Conservation (phyloP, 2,888 invertebrate genomes). For the Lithophane semibrunnea region DNA sequence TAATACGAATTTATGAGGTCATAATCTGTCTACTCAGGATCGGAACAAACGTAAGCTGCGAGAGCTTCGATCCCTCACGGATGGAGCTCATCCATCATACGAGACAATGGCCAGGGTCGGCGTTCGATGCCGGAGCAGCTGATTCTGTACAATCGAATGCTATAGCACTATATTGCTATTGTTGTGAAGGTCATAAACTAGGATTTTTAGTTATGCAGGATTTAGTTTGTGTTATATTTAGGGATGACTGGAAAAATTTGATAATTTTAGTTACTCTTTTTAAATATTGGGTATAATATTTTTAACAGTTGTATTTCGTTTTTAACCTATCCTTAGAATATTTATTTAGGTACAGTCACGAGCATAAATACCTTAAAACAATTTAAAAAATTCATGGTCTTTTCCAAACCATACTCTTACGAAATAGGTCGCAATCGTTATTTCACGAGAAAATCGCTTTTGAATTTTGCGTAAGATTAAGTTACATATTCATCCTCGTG, state of each 20-base stretch:
- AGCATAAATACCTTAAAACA: not conserved
- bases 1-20: slow-evolving; percentile 57
- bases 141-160: slow-evolving; percentile 66
- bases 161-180: slow-evolving; percentile 44
- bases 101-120: slow-evolving; percentile 75
- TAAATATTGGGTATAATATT: not conserved
- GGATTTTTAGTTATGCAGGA: slow-evolving; percentile 39
- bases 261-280: not conserved
- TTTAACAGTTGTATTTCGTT: not conserved
- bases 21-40: slow-evolving; percentile 62
- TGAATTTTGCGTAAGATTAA: not conserved
- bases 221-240: slow-evolving; percentile 26
- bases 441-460: not conserved
- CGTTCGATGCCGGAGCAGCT: slow-evolving; percentile 74
- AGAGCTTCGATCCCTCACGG: slow-evolving; percentile 77
- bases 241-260: not conserved
- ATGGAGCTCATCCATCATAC: slow-evolving; percentile 80
- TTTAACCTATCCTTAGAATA: not conserved
- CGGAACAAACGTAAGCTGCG: slow-evolving; percentile 75
- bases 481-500: not conserved
- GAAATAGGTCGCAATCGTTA: not conserved
- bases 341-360: not conserved
- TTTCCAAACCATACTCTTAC: not conserved
- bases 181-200: slow-evolving; percentile 61
- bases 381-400: not conserved